These are phyloP conservation scores for Horisme vitalbata DNA, from an alignment of 2,888 invertebrate genomes.

Conservation along the genomic window DNA sequence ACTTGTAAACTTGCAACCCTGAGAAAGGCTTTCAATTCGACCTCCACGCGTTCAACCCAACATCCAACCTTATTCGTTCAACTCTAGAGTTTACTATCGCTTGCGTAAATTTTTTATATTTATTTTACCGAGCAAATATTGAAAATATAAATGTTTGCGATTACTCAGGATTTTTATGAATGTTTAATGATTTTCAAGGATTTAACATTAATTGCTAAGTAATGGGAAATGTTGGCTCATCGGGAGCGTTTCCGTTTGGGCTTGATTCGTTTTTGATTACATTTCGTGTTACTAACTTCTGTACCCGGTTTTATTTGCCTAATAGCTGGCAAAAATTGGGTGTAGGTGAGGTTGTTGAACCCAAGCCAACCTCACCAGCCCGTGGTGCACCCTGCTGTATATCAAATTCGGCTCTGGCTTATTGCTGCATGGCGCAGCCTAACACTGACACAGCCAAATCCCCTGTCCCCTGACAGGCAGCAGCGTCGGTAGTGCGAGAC, in stretches of 20 bases:
- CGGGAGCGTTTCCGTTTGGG: neutral
- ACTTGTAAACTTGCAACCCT: slow-evolving; percentile 30
- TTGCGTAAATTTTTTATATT: slow-evolving; percentile 2
- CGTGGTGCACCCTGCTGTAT: too few species aligned
- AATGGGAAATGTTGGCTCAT: neutral
- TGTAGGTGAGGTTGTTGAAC: too few species aligned
- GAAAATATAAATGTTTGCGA: slow-evolving; percentile 45
- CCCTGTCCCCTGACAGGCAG: too few species aligned
- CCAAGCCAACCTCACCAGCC: too few species aligned
- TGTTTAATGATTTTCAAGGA: slow-evolving; percentile 42
- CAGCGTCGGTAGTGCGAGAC: too few species aligned
- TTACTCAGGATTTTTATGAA: slow-evolving; percentile 42
- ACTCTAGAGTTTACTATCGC: neutral
- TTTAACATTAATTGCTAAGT: slow-evolving; percentile 26
- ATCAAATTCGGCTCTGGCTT: too few species aligned
- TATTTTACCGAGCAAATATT: slow-evolving; percentile 37
- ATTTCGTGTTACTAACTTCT: too few species aligned
- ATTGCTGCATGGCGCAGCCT: too few species aligned
- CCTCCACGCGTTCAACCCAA: slow-evolving; percentile 7
- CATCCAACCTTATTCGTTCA: slow-evolving; percentile 5
- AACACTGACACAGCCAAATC: too few species aligned
- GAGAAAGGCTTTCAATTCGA: slow-evolving; percentile 28
- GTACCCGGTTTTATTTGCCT: too few species aligned
- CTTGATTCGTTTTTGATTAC: slow-evolving; percentile 6
- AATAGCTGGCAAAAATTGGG: too few species aligned